Evolutionary conservation across 2,888 invertebrate species (phyloP).

Genomic region (Acanthosoma haemorrhoidale): DNA sequence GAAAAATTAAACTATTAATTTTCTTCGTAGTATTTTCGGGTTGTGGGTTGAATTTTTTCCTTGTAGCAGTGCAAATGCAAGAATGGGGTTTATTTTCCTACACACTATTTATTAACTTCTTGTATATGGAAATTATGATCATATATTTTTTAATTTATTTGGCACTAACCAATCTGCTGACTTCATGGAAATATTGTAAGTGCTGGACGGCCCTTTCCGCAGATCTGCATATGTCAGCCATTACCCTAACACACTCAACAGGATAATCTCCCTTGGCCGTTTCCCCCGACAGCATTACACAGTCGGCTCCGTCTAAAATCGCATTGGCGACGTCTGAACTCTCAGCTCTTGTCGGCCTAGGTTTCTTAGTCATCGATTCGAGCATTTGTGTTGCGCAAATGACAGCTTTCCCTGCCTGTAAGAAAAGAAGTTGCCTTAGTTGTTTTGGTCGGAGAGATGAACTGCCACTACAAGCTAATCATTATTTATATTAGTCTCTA

Average conservation of each 20-base stretch:
- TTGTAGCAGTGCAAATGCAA: too few relatives aligned
- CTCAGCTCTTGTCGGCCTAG: slow-evolving; percentile 92
- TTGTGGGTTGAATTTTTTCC: too few relatives aligned
- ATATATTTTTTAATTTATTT: too few relatives aligned
- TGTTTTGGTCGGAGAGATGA: too few relatives aligned
- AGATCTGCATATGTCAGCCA: slow-evolving; percentile 92
- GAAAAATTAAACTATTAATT: too few relatives aligned
- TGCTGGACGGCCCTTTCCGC: slow-evolving; percentile 96
- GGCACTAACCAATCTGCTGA: slow-evolving; percentile 54
- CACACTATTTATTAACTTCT: too few relatives aligned
- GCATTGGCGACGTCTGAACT: slow-evolving; percentile 97
- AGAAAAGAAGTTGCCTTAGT: too few relatives aligned
- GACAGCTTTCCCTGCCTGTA: slow-evolving; percentile 84
- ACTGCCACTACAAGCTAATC: too few relatives aligned
- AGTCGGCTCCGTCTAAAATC: slow-evolving; percentile 93
- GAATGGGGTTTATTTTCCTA: too few relatives aligned
- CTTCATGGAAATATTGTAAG: slow-evolving; percentile 77
- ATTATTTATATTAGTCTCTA: too few relatives aligned
- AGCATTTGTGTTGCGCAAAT: slow-evolving; percentile 99
- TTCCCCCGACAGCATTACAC: slow-evolving; percentile 97
- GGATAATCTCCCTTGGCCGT: slow-evolving; percentile 98
- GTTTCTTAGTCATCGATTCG: slow-evolving; percentile 97
- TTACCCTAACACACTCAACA: slow-evolving; percentile 77
- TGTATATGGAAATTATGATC: too few relatives aligned
- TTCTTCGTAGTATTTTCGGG: too few relatives aligned